Base-by-base conservation (phyloP, 1,140 invertebrate genomes). In the Cydia amplana region DNA sequence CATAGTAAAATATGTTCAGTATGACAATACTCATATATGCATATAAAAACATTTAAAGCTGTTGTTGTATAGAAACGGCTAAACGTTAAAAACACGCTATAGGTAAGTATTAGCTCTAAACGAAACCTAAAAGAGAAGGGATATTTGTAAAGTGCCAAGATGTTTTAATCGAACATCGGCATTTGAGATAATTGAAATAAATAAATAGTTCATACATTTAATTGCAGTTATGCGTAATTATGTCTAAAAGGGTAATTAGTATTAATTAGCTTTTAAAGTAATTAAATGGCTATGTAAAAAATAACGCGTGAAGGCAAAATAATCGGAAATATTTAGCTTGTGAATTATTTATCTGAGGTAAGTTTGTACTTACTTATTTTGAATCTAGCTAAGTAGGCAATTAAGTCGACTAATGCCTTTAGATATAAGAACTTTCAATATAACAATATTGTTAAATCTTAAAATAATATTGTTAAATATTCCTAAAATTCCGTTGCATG, bases 191-290 rank as follows among this genome's bases (percentile, higher is more conserved):
- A 60, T 3, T 20, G 1, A 60, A 60, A 60, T 60, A 10, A 60
- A 60, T 55, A 23, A 9, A 10, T 60, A 60, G 55, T 23, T 55
- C 16, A 55, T 55, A 18, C 51, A 18, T 55, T 55, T 55, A 60
- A 1, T 23, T 12, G 20, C 2, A 23, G 10, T 12, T 60, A 23
- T 23, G 6, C 55, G 55, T 9, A 60, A 60, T 60, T 23, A 60
- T 23, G 18, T 60, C 55, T 60, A 60, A 60, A 60, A 23, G 55
- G 55, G 55, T 60, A 60, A 60, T 60, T 60, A 23, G 55, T 23
- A 23, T 10, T 60, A 60, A 60, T 60, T 60, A 23, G 20, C 55
- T 60, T 60, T 60, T 60, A 60, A 18, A 23, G 55, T 60, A 60
- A 60, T 23, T 60, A 60, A 60, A 60, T 60, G 20, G 7, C 7